Percentiles rank a stretch among this genome's conserved stretches.
These are phyloP conservation scores for Thunnus albacares DNA, from an alignment of 2,797 vertebrate species.

Conservation along the genomic window DNA sequence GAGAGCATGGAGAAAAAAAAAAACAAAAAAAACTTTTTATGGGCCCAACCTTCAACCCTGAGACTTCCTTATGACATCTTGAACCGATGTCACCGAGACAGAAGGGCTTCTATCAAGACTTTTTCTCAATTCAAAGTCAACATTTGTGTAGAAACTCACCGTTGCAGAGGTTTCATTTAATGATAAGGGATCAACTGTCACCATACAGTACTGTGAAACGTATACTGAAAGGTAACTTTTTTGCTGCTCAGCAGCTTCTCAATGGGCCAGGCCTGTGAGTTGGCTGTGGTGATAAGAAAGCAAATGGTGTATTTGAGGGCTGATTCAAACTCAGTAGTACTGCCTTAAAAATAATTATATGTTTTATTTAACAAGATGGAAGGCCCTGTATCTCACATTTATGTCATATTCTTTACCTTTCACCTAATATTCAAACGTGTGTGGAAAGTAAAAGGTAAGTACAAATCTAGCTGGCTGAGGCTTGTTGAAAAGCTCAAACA, in stretches of 20 bases:
- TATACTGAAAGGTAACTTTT: slow-evolving; percentile 19
- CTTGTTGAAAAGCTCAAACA: slow-evolving; percentile 4
- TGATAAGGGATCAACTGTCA: slow-evolving; percentile 36
- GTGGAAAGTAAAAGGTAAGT: slow-evolving; percentile 33
- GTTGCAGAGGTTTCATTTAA: slow-evolving; percentile 24
- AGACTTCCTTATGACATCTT: slow-evolving; percentile 56
- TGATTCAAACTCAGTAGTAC: slow-evolving; percentile 74
- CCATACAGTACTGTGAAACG: slow-evolving; percentile 47
- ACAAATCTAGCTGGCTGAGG: slow-evolving; percentile 4
- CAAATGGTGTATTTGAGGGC: slow-evolving; percentile 66
- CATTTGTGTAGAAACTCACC: slow-evolving; percentile 44
- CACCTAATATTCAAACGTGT: slow-evolving; percentile 44
- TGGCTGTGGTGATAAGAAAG: slow-evolving; percentile 15
- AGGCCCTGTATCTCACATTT: slow-evolving; percentile 43
- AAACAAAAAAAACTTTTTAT: slow-evolving; percentile 23
- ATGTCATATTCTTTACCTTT: slow-evolving; percentile 54
- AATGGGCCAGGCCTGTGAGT: slow-evolving; percentile 22
- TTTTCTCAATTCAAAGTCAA: slow-evolving; percentile 57
- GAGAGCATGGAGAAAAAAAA: slow-evolving; percentile 30
- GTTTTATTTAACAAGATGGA: slow-evolving; percentile 44
- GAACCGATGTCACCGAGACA: slow-evolving; percentile 60
- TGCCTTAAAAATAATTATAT: slow-evolving; percentile 77
- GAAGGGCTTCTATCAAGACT: slow-evolving; percentile 81
- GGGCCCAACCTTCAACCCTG: slow-evolving; percentile 47
- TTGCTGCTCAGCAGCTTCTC: slow-evolving; percentile 10